Percentiles rank a stretch among this genome's conserved stretches.
phyloP scores from a whole-genome alignment of 2,888 invertebrate species.

The Lithodes maja region DNA sequence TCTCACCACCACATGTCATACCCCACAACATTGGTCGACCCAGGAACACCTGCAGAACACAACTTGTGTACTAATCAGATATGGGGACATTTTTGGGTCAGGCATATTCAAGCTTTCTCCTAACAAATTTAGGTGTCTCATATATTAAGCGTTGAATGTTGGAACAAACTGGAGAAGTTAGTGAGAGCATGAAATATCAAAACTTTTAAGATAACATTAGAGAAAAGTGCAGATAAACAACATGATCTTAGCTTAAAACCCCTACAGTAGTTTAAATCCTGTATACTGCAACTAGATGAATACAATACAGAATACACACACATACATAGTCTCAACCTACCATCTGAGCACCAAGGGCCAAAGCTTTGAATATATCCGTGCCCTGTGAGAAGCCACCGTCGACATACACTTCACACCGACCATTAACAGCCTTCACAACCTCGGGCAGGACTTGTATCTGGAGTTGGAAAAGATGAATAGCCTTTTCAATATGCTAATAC shows the following conservation, averaged over 20 bases:
- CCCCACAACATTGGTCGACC: conserved; percentile 93
- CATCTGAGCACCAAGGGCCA: conserved; percentile 92
- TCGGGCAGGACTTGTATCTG: conserved; percentile 80
- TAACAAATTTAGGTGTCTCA: no score
- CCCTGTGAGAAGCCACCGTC: conserved; percentile 92
- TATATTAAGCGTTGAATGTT: no score
- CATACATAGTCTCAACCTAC: conserved; percentile 73
- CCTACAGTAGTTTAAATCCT: neutral
- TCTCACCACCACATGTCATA: conserved; percentile 84
- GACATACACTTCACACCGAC: conserved; percentile 85
- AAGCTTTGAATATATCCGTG: conserved; percentile 91
- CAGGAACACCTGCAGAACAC: conserved; percentile 79
- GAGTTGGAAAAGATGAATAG: neutral
- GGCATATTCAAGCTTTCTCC: no score
- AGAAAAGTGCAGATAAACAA: neutral
- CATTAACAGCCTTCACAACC: conserved; percentile 82
- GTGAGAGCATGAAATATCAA: neutral
- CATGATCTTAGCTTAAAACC: neutral
- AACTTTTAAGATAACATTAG: neutral
- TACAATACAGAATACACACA: no score
- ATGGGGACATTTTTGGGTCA: no score
- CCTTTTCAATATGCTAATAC: neutral
- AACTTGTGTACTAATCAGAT: no score
- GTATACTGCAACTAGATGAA: no score
- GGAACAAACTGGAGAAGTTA: neutral